Percentiles rank a stretch among this genome's conserved stretches.
Evolutionary conservation across 2,888 invertebrate species (phyloP).

Genomic region (Orthosia incerta): DNA sequence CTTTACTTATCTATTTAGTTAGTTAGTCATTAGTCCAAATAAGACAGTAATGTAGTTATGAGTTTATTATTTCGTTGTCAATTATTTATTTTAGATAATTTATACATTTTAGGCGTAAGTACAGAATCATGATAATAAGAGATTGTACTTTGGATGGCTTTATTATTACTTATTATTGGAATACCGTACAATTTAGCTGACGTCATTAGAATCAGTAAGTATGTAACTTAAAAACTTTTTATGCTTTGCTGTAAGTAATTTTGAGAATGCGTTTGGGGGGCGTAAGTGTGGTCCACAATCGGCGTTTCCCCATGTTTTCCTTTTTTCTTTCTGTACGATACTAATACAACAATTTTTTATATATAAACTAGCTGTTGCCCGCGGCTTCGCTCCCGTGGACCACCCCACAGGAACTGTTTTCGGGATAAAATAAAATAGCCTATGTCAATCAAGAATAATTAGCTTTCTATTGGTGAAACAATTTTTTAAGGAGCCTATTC

Average conservation of each 20-base stretch:
- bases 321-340: background rate
- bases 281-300: background rate
- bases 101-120: constrained; percentile 43
- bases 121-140: constrained; percentile 2
- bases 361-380: too few species aligned
- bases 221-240: background rate
- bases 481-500: too few species aligned
- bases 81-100: constrained; percentile 67
- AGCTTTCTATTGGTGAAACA: too few species aligned
- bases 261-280: background rate
- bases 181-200: constrained; percentile 7
- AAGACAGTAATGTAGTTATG: constrained; percentile 36
- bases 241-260: constrained; percentile 16
- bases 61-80: constrained; percentile 65
- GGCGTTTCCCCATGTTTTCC: background rate
- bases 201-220: constrained; percentile 22
- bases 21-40: constrained; percentile 44
- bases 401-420: too few species aligned
- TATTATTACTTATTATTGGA: constrained; percentile 26
- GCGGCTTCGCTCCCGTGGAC: too few species aligned
- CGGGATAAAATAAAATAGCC: too few species aligned
- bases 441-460: too few species aligned
- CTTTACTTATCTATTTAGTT: constrained; percentile 57
- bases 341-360: background rate
- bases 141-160: constrained; percentile 24